Evolutionary conservation across 2,797 vertebrate genomes (phyloP).

Genomic region (Silurus lanzhouensis): DNA sequence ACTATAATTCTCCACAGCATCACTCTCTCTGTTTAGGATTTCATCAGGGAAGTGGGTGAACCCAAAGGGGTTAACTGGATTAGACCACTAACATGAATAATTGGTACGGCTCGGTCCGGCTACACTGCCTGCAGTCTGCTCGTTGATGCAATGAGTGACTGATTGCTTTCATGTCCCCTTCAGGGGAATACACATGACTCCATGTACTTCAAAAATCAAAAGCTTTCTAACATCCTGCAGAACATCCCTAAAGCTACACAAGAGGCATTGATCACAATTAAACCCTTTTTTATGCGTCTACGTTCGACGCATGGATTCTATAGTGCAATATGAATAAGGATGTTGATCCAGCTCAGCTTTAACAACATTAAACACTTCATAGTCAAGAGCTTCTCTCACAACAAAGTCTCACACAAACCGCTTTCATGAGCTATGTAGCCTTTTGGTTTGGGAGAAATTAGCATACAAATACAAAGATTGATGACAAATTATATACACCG

Average conservation of each 20-base stretch:
- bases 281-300: neutral
- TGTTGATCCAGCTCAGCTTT: neutral
- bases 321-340: neutral
- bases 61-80: slow-evolving; percentile 61
- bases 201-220: slow-evolving; percentile 38
- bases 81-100: slow-evolving; percentile 41
- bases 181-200: slow-evolving; percentile 36
- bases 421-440: neutral
- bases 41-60: slow-evolving; percentile 54
- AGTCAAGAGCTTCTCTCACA: neutral
- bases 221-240: slow-evolving; percentile 13
- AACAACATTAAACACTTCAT: slow-evolving; percentile 2
- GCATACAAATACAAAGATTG: neutral
- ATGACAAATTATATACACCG: neutral
- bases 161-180: slow-evolving; percentile 39
- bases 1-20: slow-evolving; percentile 62
- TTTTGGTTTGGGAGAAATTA: neutral
- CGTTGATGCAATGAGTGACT: slow-evolving; percentile 24
- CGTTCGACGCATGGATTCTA: neutral
- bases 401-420: neutral
- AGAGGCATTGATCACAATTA: slow-evolving; percentile 3
- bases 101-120: neutral
- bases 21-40: slow-evolving; percentile 53
- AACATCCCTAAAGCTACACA: slow-evolving; percentile 12
- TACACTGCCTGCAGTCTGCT: slow-evolving; percentile 17